Evolutionary conservation across 2,113 vertebrate species (phyloP), one percentile per base, ranked within the genome.

Genomic region (Phyllopteryx taeniolatus): DNA sequence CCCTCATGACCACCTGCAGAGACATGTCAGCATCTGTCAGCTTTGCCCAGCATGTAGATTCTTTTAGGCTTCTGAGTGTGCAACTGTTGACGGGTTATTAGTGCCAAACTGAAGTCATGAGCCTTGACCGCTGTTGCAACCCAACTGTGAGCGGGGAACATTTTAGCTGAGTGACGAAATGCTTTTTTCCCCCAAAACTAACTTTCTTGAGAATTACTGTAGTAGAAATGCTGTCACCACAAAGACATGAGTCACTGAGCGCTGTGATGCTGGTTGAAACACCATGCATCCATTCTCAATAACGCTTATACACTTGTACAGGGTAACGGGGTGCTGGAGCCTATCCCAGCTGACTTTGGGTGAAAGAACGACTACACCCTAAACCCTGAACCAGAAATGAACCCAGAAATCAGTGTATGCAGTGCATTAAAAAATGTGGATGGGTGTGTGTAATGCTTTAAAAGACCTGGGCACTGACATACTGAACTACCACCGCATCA

Each of bases 81-180:
- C 80, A 86, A 74, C 83, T 73, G 81, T 83, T 91, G 88, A 90
- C 86, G 90, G 88, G 87, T 90, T 89, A 88, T 91, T 89, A 90
- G 79, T 77, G 87, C 79, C 82, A 86, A 72, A 82, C 74, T 85
- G 74, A 76, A 85, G 86, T 83, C 83, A 75, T 83, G 79, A 83
- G 87, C 78, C 82, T 84, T 88, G 87, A 89, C 90, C 88, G 85
- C 72, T 69, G 74, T 78, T 67, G 51, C 75, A 85, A 86, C 85
- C 86, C 75, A 81, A 86, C 84, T 86, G 84, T 82, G 87, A 90
- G 87, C 85, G n/a, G 62, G 79, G 77, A 73, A 74, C 47, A 71
- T 75, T 80, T 82, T 77, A 74, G 83, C 79, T 82, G 51, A 33
- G 72, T 46, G 43, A 73, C 72, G 73, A 83, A 76, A 81, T 81